Percentiles rank a stretch among this genome's conserved stretches.
These are phyloP conservation scores for Lynx canadensis DNA, from an alignment of 2,113 vertebrate genomes.

Conservation along the genomic window DNA sequence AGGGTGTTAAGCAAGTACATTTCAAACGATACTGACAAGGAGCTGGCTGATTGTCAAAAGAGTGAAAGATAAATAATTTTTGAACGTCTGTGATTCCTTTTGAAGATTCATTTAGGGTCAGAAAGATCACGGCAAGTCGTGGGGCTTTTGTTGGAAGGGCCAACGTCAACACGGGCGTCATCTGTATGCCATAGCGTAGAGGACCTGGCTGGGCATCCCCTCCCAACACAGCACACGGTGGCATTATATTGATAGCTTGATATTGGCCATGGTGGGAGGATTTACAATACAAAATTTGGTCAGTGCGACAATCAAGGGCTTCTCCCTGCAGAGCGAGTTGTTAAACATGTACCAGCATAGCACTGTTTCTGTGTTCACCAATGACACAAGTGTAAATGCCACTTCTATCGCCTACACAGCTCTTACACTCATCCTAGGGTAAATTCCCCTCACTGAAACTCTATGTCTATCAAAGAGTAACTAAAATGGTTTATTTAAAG, in stretches of 20 bases:
- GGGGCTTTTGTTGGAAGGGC: neutral
- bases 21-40: neutral
- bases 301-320: neutral
- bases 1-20: neutral
- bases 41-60: conserved; percentile 32
- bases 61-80: neutral
- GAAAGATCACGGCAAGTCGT: neutral
- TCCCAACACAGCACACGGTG: neutral
- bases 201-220: neutral
- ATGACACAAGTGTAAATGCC: conserved; percentile 20
- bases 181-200: accelerated
- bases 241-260: neutral
- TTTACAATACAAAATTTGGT: neutral
- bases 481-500: neutral
- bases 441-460: neutral
- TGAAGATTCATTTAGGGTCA: neutral
- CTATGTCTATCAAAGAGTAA: neutral
- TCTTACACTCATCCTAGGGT: neutral
- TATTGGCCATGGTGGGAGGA: neutral
- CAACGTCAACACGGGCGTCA: neutral
- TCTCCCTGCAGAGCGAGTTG: neutral
- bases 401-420: neutral
- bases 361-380: neutral
- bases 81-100: neutral
- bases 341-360: neutral